Conservation (phyloP, 2,888 invertebrate species). For the Heliconius sara region DNA sequence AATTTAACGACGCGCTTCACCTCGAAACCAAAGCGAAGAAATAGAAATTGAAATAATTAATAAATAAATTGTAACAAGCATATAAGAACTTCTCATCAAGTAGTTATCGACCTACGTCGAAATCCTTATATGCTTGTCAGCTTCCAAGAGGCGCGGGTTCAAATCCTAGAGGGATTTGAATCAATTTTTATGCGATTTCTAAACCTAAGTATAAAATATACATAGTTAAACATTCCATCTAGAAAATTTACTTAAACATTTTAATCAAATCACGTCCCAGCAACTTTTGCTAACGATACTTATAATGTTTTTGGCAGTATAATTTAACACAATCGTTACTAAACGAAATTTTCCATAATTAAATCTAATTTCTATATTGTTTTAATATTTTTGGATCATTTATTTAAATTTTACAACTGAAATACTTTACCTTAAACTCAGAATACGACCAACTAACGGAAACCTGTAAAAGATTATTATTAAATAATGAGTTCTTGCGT, state of each 20-base stretch:
- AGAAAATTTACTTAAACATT: background rate
- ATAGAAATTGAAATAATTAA: too few relatives aligned
- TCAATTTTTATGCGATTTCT: too few relatives aligned
- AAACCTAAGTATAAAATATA: background rate
- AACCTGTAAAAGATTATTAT: too few relatives aligned
- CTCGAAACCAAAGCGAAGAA: too few relatives aligned
- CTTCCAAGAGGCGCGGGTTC: too few relatives aligned
- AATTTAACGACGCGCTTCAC: too few relatives aligned
- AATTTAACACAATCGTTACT: slow-evolving; percentile 25
- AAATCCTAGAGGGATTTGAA: too few relatives aligned
- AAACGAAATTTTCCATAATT: slow-evolving; percentile 2
- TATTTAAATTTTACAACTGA: background rate
- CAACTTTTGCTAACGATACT: slow-evolving; percentile 20
- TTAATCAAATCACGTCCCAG: slow-evolving; percentile 6
- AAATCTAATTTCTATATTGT: slow-evolving; percentile 5
- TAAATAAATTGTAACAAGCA: too few relatives aligned
- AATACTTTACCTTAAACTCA: background rate
- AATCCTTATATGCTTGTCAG: too few relatives aligned
- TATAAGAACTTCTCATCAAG: too few relatives aligned
- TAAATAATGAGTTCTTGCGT: too few relatives aligned
- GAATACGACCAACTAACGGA: background rate
- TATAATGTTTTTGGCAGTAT: slow-evolving; percentile 23
- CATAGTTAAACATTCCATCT: background rate
- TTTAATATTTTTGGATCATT: slow-evolving; percentile 3
- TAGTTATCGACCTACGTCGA: too few relatives aligned